These are phyloP conservation scores for Cromileptes altivelis DNA, from an alignment of 2,113 vertebrate species.

Conservation along the genomic window DNA sequence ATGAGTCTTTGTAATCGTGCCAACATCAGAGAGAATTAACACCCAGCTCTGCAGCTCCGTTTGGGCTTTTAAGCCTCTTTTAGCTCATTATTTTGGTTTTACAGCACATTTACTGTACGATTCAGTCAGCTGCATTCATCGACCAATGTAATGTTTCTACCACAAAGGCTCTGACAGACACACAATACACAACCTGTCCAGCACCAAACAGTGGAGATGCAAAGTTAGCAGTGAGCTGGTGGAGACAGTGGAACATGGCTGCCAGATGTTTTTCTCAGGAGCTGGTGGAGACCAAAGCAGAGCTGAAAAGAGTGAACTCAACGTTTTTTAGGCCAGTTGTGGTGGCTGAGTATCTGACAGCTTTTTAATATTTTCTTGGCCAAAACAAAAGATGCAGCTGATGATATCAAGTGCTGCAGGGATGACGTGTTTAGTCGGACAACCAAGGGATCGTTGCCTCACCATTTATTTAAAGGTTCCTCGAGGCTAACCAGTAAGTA, in stretches of 20 bases:
- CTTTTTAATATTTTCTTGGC: neutral
- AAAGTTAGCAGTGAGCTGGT: neutral
- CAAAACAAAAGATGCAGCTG: neutral
- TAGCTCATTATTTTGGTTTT: slow-evolving; percentile 22
- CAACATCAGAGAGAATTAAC: slow-evolving; percentile 4
- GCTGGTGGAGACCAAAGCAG: no score
- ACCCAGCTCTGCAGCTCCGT: neutral
- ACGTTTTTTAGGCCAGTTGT: no score
- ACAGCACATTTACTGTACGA: neutral
- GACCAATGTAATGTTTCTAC: neutral
- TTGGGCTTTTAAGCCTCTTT: neutral
- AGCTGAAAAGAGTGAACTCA: neutral
- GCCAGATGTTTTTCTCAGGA: neutral
- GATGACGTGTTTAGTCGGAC: no score
- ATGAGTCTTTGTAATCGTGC: slow-evolving; percentile 5
- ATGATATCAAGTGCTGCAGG: no score
- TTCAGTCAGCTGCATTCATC: neutral
- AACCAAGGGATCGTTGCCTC: no score
- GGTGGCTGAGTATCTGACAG: no score
- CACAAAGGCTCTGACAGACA: neutral
- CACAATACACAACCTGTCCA: neutral
- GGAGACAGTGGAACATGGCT: neutral
- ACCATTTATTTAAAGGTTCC: no score
- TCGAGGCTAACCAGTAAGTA: no score
- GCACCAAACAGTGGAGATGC: neutral